Evolutionary conservation across 2,113 vertebrate species (phyloP).

Genomic region (Canis aureus): DNA sequence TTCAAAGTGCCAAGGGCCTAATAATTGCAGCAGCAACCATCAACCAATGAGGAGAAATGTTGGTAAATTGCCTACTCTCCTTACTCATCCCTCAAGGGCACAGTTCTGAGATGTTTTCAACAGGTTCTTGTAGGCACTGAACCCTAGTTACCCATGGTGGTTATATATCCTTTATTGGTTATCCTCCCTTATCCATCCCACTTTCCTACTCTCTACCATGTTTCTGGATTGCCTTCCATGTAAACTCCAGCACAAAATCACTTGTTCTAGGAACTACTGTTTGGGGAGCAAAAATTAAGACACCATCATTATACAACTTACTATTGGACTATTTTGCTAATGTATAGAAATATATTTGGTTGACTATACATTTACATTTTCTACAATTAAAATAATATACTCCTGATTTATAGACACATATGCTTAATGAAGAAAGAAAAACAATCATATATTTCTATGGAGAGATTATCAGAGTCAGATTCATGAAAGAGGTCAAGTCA

Average conservation of each 20-base stretch:
- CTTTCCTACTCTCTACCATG: not conserved
- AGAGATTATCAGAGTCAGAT: not conserved
- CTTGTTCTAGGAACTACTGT: not conserved
- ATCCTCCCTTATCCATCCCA: fast-evolving
- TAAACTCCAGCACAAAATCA: not conserved
- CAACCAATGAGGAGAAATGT: not conserved
- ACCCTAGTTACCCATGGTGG: not conserved
- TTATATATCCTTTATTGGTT: not conserved
- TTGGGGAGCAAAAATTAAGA: not conserved
- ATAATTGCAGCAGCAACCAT: not conserved
- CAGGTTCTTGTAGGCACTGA: not conserved
- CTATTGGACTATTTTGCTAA: not conserved
- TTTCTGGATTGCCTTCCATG: not conserved
- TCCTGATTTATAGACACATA: not conserved
- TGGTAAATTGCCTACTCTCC: not conserved
- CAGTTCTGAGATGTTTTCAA: not conserved
- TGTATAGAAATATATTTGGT: not conserved
- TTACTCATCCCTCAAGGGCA: not conserved
- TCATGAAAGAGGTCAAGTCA: not conserved
- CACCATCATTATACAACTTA: not conserved
- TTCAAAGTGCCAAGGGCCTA: not conserved
- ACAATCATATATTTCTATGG: too few relatives aligned
- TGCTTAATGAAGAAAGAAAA: not conserved
- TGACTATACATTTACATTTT: not conserved
- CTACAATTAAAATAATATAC: not conserved